Base-by-base conservation (phyloP, 2,888 invertebrate genomes). In the Aspidiotus destructor region DNA sequence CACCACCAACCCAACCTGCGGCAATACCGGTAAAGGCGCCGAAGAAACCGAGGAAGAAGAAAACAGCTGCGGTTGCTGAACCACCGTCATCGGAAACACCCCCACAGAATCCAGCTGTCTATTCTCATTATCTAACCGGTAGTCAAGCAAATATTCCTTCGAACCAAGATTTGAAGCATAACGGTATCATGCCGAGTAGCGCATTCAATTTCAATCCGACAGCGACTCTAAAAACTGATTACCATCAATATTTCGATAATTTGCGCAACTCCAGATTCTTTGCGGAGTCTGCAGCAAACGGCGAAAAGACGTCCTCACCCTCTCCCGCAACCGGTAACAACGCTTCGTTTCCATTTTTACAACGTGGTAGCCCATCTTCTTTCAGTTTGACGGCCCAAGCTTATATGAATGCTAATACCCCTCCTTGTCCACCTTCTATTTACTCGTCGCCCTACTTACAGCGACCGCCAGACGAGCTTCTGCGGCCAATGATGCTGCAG, bases 121-220 rank as follows among this genome's bases (percentile, higher is more conserved):
- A 53, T 53, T 57, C 55, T 17, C 67, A n/a, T 40, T 60, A 58
- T 16, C 42, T 60, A 15, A 58, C n/a, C 60, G 60, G 0, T 16
- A 62, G 1, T 68, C 70, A 77, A 17, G 75, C 44, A 70, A 80
- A 81, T 71, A 84, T 87, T 73, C 48, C 57, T 1, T 7, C 48
- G 3, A 48, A 58, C 7, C 65, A 65, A 41, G 81, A 85, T 11
- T 75, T 87, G 61, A 84, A 88, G 73, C 61, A 61, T 41, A 80
- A 84, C 7, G 84, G 84, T 73, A 86, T 88, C 75, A 88, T 90
- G 72, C 85, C 90, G 8, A 86, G 88, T 41, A 89, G 89, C 78
- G 89, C 91, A 63, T 92, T 91, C 74, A 91, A 90, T 76, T 92
- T 90, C 75, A 88, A 88, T 17, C 82, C 88, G 7, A 80, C 87